Conservation (phyloP, 2,888 invertebrate species). For the Electrophaes corylata region DNA sequence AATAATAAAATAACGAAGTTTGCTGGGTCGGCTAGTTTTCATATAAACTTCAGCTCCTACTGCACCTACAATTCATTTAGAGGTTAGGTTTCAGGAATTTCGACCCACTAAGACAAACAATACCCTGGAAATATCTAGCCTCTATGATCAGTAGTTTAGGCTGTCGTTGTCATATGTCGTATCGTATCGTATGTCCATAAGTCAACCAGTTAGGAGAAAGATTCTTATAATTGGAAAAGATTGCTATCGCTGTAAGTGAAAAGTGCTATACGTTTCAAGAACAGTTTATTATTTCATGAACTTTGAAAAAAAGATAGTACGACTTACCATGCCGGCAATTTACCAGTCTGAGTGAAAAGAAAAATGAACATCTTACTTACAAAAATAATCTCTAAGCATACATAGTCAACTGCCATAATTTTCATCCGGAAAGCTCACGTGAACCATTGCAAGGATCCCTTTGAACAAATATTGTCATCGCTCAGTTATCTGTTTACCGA, state of each 20-base stretch:
- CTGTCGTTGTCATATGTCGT: too few relatives aligned
- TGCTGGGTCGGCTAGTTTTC: too few relatives aligned
- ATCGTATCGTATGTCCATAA: too few relatives aligned
- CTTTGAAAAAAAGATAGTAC: neutral
- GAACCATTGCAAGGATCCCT: conserved; percentile 15
- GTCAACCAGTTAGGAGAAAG: too few relatives aligned
- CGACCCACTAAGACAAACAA: too few relatives aligned
- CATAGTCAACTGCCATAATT: neutral
- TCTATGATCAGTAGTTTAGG: too few relatives aligned
- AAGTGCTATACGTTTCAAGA: neutral
- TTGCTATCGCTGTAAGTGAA: neutral
- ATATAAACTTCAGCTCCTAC: too few relatives aligned
- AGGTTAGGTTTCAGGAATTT: too few relatives aligned
- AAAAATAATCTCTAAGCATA: neutral
- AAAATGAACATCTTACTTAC: neutral
- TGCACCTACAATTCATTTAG: too few relatives aligned
- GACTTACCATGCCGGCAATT: neutral
- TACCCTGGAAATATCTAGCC: too few relatives aligned
- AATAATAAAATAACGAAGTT: too few relatives aligned
- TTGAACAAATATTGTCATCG: conserved; percentile 32
- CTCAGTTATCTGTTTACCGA: conserved; percentile 52
- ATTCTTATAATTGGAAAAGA: too few relatives aligned
- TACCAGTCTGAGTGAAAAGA: conserved; percentile 1
- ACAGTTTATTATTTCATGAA: neutral
- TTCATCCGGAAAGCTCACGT: conserved; percentile 4